Conservation (phyloP, 2,888 invertebrate species). For the Noctua fimbriata region DNA sequence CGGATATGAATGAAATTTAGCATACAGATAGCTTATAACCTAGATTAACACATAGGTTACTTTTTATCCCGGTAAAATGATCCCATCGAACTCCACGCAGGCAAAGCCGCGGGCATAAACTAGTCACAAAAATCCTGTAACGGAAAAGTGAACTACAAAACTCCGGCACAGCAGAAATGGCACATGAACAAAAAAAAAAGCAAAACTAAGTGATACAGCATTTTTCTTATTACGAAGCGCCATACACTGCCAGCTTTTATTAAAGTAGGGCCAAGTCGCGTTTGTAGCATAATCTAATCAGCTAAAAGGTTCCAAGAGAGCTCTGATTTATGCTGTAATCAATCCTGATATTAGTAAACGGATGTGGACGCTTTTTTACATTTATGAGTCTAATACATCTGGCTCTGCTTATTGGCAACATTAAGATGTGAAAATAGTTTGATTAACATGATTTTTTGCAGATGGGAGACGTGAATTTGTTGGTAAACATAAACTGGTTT, state of each 20-base stretch:
- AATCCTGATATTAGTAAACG: slow-evolving; percentile 64
- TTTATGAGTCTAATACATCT: slow-evolving; percentile 42
- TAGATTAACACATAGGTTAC: too few species aligned
- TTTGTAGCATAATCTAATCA: slow-evolving; percentile 68
- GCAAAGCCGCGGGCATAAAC: too few species aligned
- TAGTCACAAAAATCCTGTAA: slow-evolving; percentile 2
- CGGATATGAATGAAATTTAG: too few species aligned
- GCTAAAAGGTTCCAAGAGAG: slow-evolving; percentile 64
- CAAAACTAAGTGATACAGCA: slow-evolving; percentile 59
- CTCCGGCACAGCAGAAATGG: slow-evolving; percentile 19
- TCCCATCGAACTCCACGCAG: too few species aligned
- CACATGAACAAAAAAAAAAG: slow-evolving; percentile 34
- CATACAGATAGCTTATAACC: too few species aligned
- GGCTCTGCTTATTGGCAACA: slow-evolving; percentile 27
- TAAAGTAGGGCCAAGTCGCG: slow-evolving; percentile 60
- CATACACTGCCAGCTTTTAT: slow-evolving; percentile 57
- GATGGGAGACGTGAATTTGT: neutral
- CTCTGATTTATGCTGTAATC: slow-evolving; percentile 67
- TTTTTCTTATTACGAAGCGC: slow-evolving; percentile 52
- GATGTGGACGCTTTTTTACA: slow-evolving; percentile 60
- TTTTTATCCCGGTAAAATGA: too few species aligned
- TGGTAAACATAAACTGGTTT: neutral
- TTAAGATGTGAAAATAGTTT: slow-evolving; percentile 11
- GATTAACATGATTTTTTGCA: neutral
- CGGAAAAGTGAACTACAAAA: slow-evolving; percentile 15